Conservation (phyloP, 2,888 invertebrate genomes). For the Pheosia tremula region DNA sequence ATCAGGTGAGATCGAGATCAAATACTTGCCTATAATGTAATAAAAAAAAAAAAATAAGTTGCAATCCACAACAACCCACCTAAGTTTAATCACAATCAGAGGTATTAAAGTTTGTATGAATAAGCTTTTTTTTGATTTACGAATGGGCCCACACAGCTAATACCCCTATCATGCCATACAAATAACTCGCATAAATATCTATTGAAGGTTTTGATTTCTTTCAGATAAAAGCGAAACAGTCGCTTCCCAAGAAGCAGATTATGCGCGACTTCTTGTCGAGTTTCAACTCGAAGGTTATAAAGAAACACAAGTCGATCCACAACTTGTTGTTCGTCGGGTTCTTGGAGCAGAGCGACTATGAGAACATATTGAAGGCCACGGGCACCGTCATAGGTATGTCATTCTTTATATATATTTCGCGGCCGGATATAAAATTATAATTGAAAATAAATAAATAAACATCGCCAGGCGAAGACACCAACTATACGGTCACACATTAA, state of each 20-base stretch:
- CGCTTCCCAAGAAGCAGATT: conserved; percentile 56
- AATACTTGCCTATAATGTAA: too few species aligned
- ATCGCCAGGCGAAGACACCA: too few species aligned
- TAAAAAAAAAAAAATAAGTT: too few species aligned
- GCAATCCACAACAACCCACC: too few species aligned
- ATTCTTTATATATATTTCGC: background rate
- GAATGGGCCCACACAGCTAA: background rate
- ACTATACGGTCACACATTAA: too few species aligned
- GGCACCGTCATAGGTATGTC: conserved; percentile 59
- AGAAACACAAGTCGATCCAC: conserved; percentile 63
- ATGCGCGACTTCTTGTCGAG: conserved; percentile 63
- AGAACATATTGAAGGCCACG: conserved; percentile 54
- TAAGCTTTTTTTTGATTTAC: background rate
- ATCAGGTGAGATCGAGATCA: too few species aligned
- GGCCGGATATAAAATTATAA: too few species aligned
- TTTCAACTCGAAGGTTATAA: conserved; percentile 62
- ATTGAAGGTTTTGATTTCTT: background rate
- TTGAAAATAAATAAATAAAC: too few species aligned
- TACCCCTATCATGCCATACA: background rate
- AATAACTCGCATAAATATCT: too few species aligned
- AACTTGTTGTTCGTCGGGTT: conserved; percentile 69
- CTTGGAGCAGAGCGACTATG: conserved; percentile 49
- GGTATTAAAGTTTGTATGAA: too few species aligned
- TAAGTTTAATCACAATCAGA: too few species aligned
- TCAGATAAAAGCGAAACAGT: conserved; percentile 60